Base-by-base conservation (phyloP, 1,140 invertebrate genomes). In the Triops longicaudatus region DNA sequence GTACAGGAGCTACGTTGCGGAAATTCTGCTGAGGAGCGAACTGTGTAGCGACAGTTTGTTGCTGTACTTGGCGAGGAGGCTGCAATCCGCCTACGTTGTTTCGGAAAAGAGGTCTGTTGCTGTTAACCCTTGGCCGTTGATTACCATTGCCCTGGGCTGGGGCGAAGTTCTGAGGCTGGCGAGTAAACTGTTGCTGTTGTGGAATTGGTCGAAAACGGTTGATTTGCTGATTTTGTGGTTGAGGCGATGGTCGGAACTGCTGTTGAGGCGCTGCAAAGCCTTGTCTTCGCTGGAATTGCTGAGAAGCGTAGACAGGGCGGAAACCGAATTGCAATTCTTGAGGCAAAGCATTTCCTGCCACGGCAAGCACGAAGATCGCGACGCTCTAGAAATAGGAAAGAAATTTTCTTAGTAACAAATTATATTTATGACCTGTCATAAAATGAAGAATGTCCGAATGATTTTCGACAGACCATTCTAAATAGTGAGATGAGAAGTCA, bases 11-110 rank as follows among this genome's bases (percentile, higher is more conserved):
- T 43, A 75, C 42, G 11, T 43, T 43, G 26, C 43, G 74, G 42
- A 63, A 63, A 44, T 50, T 63, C 28, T 75, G 74, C 10, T 26
- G 74, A 27, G 43, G 74, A 44, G 22, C 43, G 26, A 75, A 42
- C 27, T 37, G 74, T 37, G 41, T 6, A 50, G 11, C 37, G 31
- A 73, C 27, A 6, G 27, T 17, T 26, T 73, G 73, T 42, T 75
- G 74, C 42, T 75, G 74, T 50, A 50, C 42, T 75, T 75, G 74
- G 14, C 41, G 14, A 12, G 74, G 31, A 14, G 74, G 74, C 41
- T 44, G 74, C n/a, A 50, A 28, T 28, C 28, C 42, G 26, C 74
- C 74, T 5, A 50, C 22, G 43, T 63, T 75, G 43, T 50, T 75
- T 26, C 22, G 74, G 74, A 50, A 41, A 11, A 73, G 31, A 17